Evolutionary conservation across 37 sponge, comb jelly and placozoan genomes (phyloP), one percentile per base, ranked within the genome.

Genomic region (Axinella damicornis): DNA sequence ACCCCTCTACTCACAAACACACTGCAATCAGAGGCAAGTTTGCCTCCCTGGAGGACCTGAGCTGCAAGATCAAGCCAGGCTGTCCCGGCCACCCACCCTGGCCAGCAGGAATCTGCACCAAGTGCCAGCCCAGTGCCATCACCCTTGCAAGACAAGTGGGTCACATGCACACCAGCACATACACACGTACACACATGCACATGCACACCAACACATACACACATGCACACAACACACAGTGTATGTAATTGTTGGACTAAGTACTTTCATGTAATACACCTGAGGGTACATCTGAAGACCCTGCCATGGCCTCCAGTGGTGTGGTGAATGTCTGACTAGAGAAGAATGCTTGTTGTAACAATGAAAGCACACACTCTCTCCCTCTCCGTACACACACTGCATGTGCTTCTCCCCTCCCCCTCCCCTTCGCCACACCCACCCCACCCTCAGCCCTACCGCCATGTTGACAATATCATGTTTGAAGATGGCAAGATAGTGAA

Each of bases 1-100:
- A n/a, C n/a, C n/a, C n/a, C n/a, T n/a, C n/a, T n/a, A n/a, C n/a
- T n/a, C n/a, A n/a, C n/a, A n/a, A n/a, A n/a, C n/a, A n/a, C n/a
- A n/a, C n/a, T n/a, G n/a, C n/a, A n/a, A n/a, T n/a, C n/a, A 89
- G 93, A 37, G 96, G 98, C 0, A 98, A 96, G 73, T 98, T 94
- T 91, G 88, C 82, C 18, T 64, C 67, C 33, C 64, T 98, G 73
- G 98, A 98, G 83, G 92, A 93, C 46, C 76, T 95, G 11, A 90
- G 87, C 70, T 95, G 94, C 63, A 93, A 84, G 72, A 85, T 94
- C 55, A 93, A 91, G 70, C 85, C 92, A 22, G 92, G 90, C 70
- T 97, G 97, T 70, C 69, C 74, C 18, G 95, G 94, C 57, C 97
- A 97, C 52, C 80, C 95, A 16, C 92, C 97, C 28, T 97, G 97